Percentiles rank a stretch among this genome's conserved stretches.
phyloP scores from a whole-genome alignment of 2,113 vertebrate genomes.

The Sphaerodactylus townsendi region DNA sequence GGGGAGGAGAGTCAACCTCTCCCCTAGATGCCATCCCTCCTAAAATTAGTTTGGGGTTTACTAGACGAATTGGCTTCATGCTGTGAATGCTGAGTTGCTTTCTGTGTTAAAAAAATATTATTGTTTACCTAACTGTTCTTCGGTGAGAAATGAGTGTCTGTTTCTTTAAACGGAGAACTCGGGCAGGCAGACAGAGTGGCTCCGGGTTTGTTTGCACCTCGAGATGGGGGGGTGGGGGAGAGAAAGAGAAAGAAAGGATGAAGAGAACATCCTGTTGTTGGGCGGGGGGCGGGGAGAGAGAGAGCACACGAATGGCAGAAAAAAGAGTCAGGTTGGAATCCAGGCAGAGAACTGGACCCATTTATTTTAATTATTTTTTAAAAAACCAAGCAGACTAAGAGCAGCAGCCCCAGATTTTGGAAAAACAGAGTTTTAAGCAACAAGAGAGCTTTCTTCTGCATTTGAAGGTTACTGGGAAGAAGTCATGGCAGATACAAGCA shows the following conservation, averaged over 20 bases:
- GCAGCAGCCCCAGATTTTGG: conserved; percentile 1
- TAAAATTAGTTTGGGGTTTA: conserved; percentile 50
- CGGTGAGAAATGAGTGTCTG: conserved; percentile 64
- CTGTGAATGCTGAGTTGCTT: conserved; percentile 49
- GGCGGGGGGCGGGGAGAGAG: conserved; percentile 16
- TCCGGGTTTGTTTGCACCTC: conserved; percentile 65
- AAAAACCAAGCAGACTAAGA: background rate
- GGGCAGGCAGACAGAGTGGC: conserved; percentile 66
- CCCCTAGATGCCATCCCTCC: conserved; percentile 50
- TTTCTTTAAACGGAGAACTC: conserved; percentile 64
- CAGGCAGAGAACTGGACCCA: conserved; percentile 4
- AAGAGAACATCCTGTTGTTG: conserved; percentile 65
- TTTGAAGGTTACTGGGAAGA: background rate
- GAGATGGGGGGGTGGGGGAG: conserved; percentile 39
- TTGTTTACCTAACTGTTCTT: conserved; percentile 70
- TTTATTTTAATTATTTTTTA: background rate
- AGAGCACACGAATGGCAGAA: background rate
- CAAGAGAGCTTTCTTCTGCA: background rate
- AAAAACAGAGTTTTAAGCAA: background rate
- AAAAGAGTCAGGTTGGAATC: conserved; percentile 22
- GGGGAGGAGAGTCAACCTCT: conserved; percentile 34
- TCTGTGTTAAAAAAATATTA: conserved; percentile 67
- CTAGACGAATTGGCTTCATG: conserved; percentile 42
- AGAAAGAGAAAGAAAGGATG: background rate
- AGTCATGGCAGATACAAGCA: fast-evolving